These are phyloP conservation scores for Drosophila sucinea DNA, from an alignment of 1,140 invertebrate genomes.

Conservation along the genomic window DNA sequence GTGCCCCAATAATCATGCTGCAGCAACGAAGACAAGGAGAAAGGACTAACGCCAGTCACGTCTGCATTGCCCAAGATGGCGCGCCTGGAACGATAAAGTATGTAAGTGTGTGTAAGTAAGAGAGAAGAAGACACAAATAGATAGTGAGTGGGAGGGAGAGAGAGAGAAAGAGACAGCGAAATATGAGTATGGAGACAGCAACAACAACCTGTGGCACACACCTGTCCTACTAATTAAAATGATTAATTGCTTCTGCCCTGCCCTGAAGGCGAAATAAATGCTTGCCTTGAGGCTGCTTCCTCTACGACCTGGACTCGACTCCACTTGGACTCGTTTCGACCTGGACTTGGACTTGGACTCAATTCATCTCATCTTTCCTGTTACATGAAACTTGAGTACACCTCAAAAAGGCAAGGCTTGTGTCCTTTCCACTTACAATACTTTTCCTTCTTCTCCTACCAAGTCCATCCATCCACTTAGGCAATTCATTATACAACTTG, in stretches of 20 bases:
- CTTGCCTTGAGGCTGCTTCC: constrained; percentile 10
- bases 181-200: constrained; percentile 1
- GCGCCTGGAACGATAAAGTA: constrained; percentile 86
- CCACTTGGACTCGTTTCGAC: background rate
- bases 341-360: constrained; percentile 4
- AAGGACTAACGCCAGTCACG: constrained; percentile 86
- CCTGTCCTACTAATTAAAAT: constrained; percentile 81
- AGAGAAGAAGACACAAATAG: background rate
- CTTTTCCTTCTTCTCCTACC: background rate
- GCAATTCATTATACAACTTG: background rate
- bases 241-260: constrained; percentile 62
- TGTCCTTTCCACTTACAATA: constrained; percentile 29
- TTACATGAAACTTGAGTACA: constrained; percentile 55
- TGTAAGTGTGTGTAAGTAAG: background rate
- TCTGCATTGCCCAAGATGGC: constrained; percentile 95
- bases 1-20: constrained; percentile 96
- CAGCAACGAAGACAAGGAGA: constrained; percentile 75
- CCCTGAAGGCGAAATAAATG: constrained; percentile 19
- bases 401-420: constrained; percentile 20
- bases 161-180: background rate
- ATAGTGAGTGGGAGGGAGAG: constrained; percentile 3
- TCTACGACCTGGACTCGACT: constrained; percentile 22
- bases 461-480: constrained; percentile 1
- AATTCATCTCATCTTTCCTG: constrained; percentile 43
- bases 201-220: constrained; percentile 77